phyloP scores from a whole-genome alignment of 2,888 invertebrate species.

The Eudemis profundana region DNA sequence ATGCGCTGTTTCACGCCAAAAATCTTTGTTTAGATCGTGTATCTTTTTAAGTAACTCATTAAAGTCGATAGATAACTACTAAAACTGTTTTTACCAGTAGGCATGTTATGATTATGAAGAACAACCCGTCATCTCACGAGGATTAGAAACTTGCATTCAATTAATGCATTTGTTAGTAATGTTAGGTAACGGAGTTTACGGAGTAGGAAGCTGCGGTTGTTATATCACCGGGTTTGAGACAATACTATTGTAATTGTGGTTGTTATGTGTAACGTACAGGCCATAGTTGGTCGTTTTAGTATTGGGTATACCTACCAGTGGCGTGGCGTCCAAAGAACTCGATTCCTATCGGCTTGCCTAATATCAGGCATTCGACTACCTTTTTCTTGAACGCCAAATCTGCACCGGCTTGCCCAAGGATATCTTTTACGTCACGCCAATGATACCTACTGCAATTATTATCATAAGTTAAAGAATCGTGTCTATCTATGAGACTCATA shows the following conservation, averaged over 20 bases:
- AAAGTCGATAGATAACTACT: background rate
- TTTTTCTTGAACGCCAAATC: no score
- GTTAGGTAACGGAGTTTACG: conserved; percentile 10
- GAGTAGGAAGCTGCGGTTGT: conserved; percentile 5
- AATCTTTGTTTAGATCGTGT: background rate
- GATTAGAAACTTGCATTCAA: conserved; percentile 12
- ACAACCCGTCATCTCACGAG: background rate
- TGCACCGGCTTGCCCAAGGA: no score
- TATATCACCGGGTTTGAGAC: conserved; percentile 20
- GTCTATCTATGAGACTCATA: no score
- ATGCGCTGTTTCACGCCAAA: no score
- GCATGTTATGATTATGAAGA: background rate
- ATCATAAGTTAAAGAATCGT: no score
- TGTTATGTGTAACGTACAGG: background rate
- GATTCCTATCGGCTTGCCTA: no score
- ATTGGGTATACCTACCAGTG: no score
- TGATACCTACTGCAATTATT: no score
- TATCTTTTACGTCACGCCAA: no score
- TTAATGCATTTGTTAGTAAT: background rate
- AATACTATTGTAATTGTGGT: conserved; percentile 18
- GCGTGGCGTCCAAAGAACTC: no score
- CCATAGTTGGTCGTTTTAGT: background rate
- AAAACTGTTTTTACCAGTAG: background rate
- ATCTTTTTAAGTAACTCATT: background rate
- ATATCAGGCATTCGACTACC: no score